These are phyloP conservation scores for Phoxinus dragarum DNA, from an alignment of 2,797 vertebrate genomes.

Conservation along the genomic window DNA sequence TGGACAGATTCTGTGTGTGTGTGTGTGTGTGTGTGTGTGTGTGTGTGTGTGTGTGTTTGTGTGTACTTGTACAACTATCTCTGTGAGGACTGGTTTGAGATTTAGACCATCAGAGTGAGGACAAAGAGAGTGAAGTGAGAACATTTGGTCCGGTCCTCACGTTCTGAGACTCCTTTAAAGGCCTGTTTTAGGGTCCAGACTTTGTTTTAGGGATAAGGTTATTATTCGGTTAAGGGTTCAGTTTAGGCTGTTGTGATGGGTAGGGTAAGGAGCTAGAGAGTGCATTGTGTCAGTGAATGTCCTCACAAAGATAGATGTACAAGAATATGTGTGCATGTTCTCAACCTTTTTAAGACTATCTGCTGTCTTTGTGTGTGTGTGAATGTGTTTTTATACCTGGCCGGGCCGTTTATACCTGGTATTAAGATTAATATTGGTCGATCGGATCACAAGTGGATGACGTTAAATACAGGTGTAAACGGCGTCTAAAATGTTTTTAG, in stretches of 20 bases:
- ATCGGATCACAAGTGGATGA: neutral
- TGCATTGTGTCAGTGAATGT: neutral
- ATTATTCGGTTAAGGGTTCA: neutral
- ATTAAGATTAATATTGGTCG: neutral
- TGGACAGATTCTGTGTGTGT: slow-evolving; percentile 54
- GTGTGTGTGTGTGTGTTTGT: neutral
- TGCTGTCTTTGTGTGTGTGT: slow-evolving; percentile 29
- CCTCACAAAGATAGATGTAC: neutral
- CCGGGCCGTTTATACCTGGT: no score
- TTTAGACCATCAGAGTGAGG: neutral
- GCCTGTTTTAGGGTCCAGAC: neutral
- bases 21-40: slow-evolving; percentile 9
- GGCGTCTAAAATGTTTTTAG: no score
- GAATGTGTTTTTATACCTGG: slow-evolving; percentile 31
- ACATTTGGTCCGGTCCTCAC: neutral
- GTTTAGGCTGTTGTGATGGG: neutral
- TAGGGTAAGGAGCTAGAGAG: neutral
- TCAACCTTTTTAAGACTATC: slow-evolving; percentile 37
- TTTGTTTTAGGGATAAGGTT: neutral
- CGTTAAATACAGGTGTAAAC: neutral
- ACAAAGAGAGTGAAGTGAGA: neutral
- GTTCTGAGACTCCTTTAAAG: neutral
- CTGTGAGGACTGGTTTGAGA: neutral
- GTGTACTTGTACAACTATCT: neutral
- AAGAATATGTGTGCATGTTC: neutral